phyloP scores from a whole-genome alignment of 2,113 vertebrate species.

The Sebastes schlegelii region DNA sequence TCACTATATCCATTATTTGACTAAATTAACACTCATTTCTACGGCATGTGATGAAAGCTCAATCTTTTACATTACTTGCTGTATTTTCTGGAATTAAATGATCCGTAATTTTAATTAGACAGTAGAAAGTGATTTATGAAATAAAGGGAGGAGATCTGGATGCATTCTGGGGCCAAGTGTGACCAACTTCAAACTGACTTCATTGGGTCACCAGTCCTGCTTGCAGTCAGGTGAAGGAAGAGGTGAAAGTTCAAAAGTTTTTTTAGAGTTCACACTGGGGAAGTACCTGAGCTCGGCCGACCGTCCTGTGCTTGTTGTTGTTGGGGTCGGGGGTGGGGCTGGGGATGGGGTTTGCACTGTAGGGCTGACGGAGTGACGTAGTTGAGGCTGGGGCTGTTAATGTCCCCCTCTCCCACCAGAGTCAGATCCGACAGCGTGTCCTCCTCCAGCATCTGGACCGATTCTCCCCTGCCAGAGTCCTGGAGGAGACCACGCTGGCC shows the following conservation, averaged over 20 bases:
- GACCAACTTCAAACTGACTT: slow-evolving; percentile 43
- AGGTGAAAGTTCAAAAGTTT: slow-evolving; percentile 57
- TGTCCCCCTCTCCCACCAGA: slow-evolving; percentile 93
- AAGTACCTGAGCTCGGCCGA: slow-evolving; percentile 94
- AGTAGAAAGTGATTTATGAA: slow-evolving; percentile 9
- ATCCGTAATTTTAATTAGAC: background rate
- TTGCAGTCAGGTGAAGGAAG: slow-evolving; percentile 44
- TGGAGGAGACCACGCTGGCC: slow-evolving; percentile 54
- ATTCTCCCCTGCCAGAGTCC: slow-evolving; percentile 71
- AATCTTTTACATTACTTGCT: slow-evolving; percentile 24
- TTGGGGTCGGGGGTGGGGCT: slow-evolving; percentile 73
- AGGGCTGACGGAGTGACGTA: slow-evolving; percentile 87
- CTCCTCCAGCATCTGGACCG: slow-evolving; percentile 90
- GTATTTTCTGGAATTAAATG: background rate
- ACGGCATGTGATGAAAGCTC: background rate
- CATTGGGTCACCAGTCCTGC: slow-evolving; percentile 12
- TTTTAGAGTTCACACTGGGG: slow-evolving; percentile 83
- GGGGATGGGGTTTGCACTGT: slow-evolving; percentile 74
- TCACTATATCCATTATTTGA: background rate
- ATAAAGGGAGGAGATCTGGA: slow-evolving; percentile 59
- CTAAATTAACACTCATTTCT: background rate
- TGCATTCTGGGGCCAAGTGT: slow-evolving; percentile 65
- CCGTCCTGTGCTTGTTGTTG: slow-evolving; percentile 83
- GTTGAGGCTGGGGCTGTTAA: slow-evolving; percentile 92
- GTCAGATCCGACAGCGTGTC: slow-evolving; percentile 92